Base-by-base conservation (phyloP, 2,888 invertebrate species). In the Diplolepis rosae region DNA sequence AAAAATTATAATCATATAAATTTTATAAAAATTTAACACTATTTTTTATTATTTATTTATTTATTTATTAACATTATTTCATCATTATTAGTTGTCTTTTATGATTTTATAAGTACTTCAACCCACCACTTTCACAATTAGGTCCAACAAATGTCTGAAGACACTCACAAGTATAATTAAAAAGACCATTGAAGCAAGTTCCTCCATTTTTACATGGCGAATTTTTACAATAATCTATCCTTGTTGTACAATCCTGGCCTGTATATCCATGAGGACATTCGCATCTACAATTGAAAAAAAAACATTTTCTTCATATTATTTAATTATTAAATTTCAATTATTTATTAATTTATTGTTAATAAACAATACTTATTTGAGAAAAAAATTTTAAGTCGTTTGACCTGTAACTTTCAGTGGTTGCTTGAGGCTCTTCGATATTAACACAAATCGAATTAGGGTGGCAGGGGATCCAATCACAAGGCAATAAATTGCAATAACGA, bases 391-490 rank as follows among this genome's bases (percentile, higher is more conserved):
- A n/a, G n/a, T n/a, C n/a, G n/a, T n/a, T n/a, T n/a, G n/a, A 89
- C 89, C 84, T 87, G 80, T 89, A 91, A 82, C 90, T 90, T 18
- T 84, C 76, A 79, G 82, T 87, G 0, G 89, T 90, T 1, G 90
- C 85, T 66, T 89, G 89, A 15, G 80, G 78, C 51, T 87, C 84
- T 9, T 84, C 81, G 5, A 89, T 75, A 80, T 91, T 91, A 1
- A 89, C 73, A 77, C 92, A 92, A 65, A 89, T 85, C 1, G 87
- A 82, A 77, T 89, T 89, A 13, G 75, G 75, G 48, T 85, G 85
- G 78, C 93, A 93, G 0, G 92, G 92, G 65, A 89, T 83, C 80
- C 90, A 91, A 77, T 90, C 90, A 80, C 94, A 94, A 4, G 93
- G 91, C 50, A 90, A 79, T 28, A 91, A 83, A 80, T 90, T 90